Conservation (phyloP, 1,140 invertebrate species). For the Drosophila erecta region DNA sequence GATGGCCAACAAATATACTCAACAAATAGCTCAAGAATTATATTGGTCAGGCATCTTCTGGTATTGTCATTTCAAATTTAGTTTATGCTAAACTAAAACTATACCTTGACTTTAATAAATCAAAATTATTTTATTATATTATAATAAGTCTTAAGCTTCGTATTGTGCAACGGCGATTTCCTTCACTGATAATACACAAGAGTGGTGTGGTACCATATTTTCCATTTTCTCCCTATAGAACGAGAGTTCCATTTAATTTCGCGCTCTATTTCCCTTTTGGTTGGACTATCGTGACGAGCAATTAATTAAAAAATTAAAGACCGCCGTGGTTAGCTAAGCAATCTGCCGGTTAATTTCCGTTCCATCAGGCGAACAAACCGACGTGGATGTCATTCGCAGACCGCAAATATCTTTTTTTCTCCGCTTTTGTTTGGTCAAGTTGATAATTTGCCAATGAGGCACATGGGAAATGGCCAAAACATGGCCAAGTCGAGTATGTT, state of each 20-base stretch:
- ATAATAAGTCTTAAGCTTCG: no score
- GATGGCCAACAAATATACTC: no score
- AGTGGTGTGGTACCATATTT: no score
- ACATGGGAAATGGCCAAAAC: slow-evolving; percentile 75
- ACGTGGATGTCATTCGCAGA: slow-evolving; percentile 38
- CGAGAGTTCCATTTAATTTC: slow-evolving; percentile 63
- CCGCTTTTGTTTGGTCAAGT: slow-evolving; percentile 61
- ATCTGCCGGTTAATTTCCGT: slow-evolving; percentile 37
- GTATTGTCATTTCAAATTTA: no score
- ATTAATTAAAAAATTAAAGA: slow-evolving; percentile 82
- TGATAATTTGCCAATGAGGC: slow-evolving; percentile 81
- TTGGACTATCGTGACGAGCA: slow-evolving; percentile 69
- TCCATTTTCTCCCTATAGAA: slow-evolving; percentile 8
- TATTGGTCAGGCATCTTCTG: no score
- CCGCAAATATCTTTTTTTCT: slow-evolving; percentile 37
- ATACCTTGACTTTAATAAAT: no score
- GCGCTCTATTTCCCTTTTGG: slow-evolving; percentile 21
- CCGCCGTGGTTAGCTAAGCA: slow-evolving; percentile 27
- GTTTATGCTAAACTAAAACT: no score
- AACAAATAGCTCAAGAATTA: no score
- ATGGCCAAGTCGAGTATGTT: slow-evolving; percentile 40
- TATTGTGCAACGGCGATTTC: no score
- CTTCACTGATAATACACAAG: no score
- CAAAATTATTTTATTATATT: no score
- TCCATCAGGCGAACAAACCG: slow-evolving; percentile 38